These are phyloP conservation scores for Pagetopsis macropterus DNA, from an alignment of 2,797 vertebrate species.

Conservation along the genomic window DNA sequence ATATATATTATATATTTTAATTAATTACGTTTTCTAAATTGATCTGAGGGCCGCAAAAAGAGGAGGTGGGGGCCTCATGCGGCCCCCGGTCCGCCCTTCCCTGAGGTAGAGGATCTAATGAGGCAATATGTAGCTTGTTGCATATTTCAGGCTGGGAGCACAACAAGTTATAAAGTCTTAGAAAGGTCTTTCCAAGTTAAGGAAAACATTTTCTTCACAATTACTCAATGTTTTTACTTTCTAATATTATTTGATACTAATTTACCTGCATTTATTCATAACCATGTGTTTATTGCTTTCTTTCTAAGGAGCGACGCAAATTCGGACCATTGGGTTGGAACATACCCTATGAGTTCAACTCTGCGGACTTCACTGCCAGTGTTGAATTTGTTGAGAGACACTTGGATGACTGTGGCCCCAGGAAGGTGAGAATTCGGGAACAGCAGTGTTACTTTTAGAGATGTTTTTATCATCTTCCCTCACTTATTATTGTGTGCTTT, in stretches of 20 bases:
- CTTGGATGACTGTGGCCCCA: conserved; percentile 82
- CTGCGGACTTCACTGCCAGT: conserved; percentile 86
- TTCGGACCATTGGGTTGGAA: conserved; percentile 90
- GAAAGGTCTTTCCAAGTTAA: background rate
- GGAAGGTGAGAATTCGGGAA: conserved; percentile 46
- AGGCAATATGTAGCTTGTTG: background rate
- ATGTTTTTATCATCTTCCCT: conserved; percentile 59
- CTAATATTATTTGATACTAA: background rate
- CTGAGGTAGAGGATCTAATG: background rate
- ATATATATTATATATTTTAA: too few relatives aligned
- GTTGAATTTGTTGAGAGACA: conserved; percentile 87
- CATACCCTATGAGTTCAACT: conserved; percentile 89
- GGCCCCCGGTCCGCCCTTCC: too few relatives aligned
- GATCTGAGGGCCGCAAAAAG: too few relatives aligned
- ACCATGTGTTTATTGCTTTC: conserved; percentile 1
- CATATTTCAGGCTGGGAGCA: conserved; percentile 2
- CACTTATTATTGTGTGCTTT: conserved; percentile 2
- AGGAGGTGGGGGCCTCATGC: too few relatives aligned
- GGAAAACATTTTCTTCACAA: background rate
- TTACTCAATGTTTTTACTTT: background rate
- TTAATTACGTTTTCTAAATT: too few relatives aligned
- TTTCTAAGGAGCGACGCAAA: conserved; percentile 85
- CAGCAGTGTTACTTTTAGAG: background rate
- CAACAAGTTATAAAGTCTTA: background rate
- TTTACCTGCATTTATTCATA: background rate